Base-by-base conservation (phyloP, 2,888 invertebrate genomes). In the Erannis defoliaria region DNA sequence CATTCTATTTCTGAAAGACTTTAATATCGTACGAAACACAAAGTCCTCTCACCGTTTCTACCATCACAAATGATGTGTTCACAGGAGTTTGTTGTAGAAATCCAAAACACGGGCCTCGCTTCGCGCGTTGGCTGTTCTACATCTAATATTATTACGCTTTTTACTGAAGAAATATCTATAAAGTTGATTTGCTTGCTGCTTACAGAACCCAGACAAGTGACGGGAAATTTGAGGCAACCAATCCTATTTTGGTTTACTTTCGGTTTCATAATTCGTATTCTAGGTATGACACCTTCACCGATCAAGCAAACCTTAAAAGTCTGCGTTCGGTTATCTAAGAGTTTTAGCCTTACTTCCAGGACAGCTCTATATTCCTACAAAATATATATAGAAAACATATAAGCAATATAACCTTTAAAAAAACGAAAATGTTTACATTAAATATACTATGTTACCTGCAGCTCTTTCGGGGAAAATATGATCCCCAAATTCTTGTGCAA, bases 271-370 rank as follows among this genome's bases (percentile, higher is more conserved):
- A 93, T 66, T 50, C 74, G 67, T 67, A 93, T 86, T 64, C 93
- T 84, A 0, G 93, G 93, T 73, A 93, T 91, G 2, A 86, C 86
- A 21, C 93, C 93, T 81, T 90, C 89, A 2, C 93, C 93, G 40
- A 90, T 86, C 21, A 93, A 71, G 67, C 92, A 92, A 68, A 93
- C 84, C 73, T 85, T 89, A 66, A 86, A 93, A 4, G 86, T 83
- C 64, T 87, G 81, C 66, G 88, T 82, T 68, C 88, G 80, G 68
- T 85, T 89, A 55, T 90, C 84, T 12, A 90, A 75, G 53, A 88
- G 76, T 69, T 91, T 93, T 26, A 92, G 71, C 70, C 81, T 88
- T 35, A 93, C 84, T 81, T 90, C 90, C 35, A 93, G 72, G 26
- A 93, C 87, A 5, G 91, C 89, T 64, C 89, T 82, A 62, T 93